phyloP scores from a whole-genome alignment of 2,113 vertebrate species.

The Ailurus styani region DNA sequence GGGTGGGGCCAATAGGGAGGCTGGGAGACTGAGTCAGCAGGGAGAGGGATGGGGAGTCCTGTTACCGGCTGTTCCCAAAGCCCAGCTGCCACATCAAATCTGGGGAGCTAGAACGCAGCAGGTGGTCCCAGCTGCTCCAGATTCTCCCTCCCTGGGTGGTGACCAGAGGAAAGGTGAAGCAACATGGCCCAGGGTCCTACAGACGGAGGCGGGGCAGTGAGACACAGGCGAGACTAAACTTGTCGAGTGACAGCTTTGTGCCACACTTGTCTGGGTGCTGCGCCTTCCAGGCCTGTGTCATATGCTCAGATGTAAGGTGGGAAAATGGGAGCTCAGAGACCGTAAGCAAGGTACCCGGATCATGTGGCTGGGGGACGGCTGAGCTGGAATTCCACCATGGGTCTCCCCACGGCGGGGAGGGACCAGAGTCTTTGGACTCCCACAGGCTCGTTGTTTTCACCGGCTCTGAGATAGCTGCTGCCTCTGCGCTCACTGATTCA shows the following conservation, averaged over 20 bases:
- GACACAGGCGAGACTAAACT: background rate
- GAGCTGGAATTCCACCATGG: background rate
- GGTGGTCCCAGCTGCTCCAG: background rate
- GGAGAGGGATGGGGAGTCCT: background rate
- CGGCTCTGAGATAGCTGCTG: background rate
- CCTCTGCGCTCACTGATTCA: background rate
- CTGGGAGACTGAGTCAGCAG: background rate
- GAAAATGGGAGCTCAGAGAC: background rate
- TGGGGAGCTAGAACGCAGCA: background rate
- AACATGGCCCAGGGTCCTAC: background rate
- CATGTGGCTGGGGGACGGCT: background rate
- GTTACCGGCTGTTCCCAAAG: background rate
- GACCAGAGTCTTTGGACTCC: background rate
- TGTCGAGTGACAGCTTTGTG: background rate
- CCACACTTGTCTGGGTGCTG: background rate
- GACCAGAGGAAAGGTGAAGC: background rate
- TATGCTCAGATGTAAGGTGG: background rate
- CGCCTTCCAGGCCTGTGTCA: background rate
- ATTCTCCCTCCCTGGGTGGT: background rate
- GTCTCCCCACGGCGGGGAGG: background rate
- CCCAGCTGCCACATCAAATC: background rate
- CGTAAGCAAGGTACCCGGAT: background rate
- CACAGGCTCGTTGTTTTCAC: background rate
- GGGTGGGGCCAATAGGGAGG: background rate
- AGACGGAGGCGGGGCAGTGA: background rate